These are phyloP conservation scores for Scaptomyza hsui DNA, from an alignment of 1,140 invertebrate species.

Conservation along the genomic window DNA sequence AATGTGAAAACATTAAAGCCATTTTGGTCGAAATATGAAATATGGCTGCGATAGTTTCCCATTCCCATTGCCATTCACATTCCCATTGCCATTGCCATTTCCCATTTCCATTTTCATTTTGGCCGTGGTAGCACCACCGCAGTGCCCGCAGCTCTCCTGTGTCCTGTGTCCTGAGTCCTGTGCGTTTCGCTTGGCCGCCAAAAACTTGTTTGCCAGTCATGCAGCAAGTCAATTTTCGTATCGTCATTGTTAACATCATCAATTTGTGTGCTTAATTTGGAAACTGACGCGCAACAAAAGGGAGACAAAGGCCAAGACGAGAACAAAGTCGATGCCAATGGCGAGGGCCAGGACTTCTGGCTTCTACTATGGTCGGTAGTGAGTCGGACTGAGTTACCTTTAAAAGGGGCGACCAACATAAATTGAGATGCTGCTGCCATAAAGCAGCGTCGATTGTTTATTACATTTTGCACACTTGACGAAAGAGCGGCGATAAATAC, in stretches of 20 bases:
- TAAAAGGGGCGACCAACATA: slow-evolving; percentile 69
- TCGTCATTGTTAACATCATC: slow-evolving; percentile 82
- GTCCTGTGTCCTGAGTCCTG: not conserved
- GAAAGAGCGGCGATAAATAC: slow-evolving; percentile 69
- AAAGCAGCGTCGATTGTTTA: slow-evolving; percentile 76
- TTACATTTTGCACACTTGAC: slow-evolving; percentile 78
- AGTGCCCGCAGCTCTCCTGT: slow-evolving; percentile 15
- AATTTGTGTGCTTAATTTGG: slow-evolving; percentile 82
- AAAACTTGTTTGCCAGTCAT: slow-evolving; percentile 77
- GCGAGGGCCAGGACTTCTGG: not conserved
- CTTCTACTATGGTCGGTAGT: not conserved
- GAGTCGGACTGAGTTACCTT: slow-evolving; percentile 42
- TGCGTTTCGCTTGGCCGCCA: slow-evolving; percentile 62
- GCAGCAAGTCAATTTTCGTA: slow-evolving; percentile 71
- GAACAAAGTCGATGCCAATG: not conserved
- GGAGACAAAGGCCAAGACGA: slow-evolving; percentile 48
- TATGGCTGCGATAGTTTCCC: slow-evolving; percentile 63
- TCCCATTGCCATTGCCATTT: slow-evolving; percentile 55
- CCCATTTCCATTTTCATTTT: slow-evolving; percentile 33
- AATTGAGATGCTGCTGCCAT: slow-evolving; percentile 75
- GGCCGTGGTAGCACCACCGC: slow-evolving; percentile 14
- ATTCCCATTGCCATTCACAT: slow-evolving; percentile 4
- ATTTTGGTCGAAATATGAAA: slow-evolving; percentile 64
- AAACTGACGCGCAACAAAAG: slow-evolving; percentile 79
- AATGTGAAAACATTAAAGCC: slow-evolving; percentile 82